Conservation (phyloP, 1,140 invertebrate genomes). For the Papilio dardanus region DNA sequence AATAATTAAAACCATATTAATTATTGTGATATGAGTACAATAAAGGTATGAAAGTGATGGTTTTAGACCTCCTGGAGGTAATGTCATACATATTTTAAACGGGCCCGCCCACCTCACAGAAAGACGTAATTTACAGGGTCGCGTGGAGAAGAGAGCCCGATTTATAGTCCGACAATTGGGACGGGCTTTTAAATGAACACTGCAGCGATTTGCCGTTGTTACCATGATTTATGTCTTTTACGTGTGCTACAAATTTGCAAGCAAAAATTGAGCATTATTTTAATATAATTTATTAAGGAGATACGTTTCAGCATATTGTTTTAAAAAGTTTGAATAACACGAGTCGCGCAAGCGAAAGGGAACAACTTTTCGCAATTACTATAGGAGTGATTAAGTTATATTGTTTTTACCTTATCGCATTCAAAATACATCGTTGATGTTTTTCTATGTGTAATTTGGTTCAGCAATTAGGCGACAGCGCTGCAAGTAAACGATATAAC, state of each 20-base stretch:
- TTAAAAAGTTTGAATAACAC: not conserved
- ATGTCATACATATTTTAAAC: slow-evolving; percentile 81
- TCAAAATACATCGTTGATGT: not conserved
- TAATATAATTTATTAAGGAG: not conserved
- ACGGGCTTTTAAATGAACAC: slow-evolving; percentile 81
- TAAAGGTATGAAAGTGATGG: slow-evolving; percentile 68
- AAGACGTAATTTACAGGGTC: slow-evolving; percentile 80
- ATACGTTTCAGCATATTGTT: too few species aligned
- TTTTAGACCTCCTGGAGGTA: slow-evolving; percentile 64
- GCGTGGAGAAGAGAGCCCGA: slow-evolving; percentile 78
- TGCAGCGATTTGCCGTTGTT: slow-evolving; percentile 79
- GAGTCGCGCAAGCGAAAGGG: not conserved
- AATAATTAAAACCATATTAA: not conserved
- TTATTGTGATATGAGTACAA: not conserved
- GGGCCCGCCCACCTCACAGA: slow-evolving; percentile 76
- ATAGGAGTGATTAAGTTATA: not conserved
- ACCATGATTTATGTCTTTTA: slow-evolving; percentile 54
- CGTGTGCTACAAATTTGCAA: slow-evolving; percentile 25
- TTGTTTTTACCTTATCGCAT: not conserved
- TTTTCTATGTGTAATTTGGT: not conserved
- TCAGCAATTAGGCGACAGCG: not conserved
- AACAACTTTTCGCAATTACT: not conserved
- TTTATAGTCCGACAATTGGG: slow-evolving; percentile 79
- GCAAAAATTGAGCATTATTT: slow-evolving; percentile 12
- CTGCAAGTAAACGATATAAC: not conserved